Evolutionary conservation across 30 jellyfish, hydroid and myxozoan genomes (phyloP), one percentile per base, ranked within the genome.

Genomic region (Pelagia noctiluca): DNA sequence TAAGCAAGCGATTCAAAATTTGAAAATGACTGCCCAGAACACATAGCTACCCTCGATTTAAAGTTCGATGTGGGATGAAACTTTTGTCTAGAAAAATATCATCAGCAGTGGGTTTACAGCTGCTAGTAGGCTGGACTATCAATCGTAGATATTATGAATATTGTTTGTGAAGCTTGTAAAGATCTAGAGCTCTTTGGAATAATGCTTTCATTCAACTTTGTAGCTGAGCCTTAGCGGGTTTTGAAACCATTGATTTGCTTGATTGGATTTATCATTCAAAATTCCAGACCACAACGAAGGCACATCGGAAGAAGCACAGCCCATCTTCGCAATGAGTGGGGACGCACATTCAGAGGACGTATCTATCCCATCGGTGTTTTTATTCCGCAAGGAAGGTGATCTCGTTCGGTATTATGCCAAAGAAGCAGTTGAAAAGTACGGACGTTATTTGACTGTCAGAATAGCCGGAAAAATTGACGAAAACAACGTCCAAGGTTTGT

Each of bases 301-400:
- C 21, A 80, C 97, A 24, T 61, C 90, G 19, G 93, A 54, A 28
- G 78, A 38, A 3, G 83, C 89, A 22, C 97, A 89, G 82, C 90
- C 95, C 16, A 53, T 75, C 76, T 95, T 95, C 75, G 97, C 97
- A 0, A 95, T 95, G 99, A 95, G 99, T 61, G 99, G 99, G 35
- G 99, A 95, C 80, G 80, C 85, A 22, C 93, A 89, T 60, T 75
- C 97, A 5, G 95, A 62, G 33, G 97, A 95, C 53, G 97, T 95
- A 35, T 71, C 61, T 46, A 84, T 95, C 25, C 99, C 99, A 22
- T 89, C 99, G 11, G 97, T 95, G 77, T 95, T 95, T 52, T 74
- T 95, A 67, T 95, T 87, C 76, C 87, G 85, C 53, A 85, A 85
- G 52, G 99, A 95, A 35, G 99, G 97, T 1, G 92, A 84, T 35